A percentile compares a stretch with the other conserved stretches of the same genome.
phyloP scores from a whole-genome alignment of 2,113 vertebrate genomes.

The Orthonyx spaldingii region DNA sequence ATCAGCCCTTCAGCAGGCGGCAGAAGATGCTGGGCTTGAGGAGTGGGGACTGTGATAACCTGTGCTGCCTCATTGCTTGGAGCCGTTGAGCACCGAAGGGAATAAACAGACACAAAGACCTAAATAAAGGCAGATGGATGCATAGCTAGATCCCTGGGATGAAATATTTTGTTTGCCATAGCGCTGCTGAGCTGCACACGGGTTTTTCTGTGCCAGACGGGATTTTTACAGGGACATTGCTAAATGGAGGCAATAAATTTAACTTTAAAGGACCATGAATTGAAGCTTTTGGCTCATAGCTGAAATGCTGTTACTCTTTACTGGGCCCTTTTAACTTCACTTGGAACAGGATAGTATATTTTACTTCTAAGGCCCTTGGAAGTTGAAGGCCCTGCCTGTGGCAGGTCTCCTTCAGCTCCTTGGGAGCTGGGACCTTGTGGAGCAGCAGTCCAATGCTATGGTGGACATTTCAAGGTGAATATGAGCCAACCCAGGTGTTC shows the following conservation, averaged over 20 bases:
- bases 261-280: constrained; percentile 69
- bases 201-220: constrained; percentile 58
- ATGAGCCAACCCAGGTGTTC: neutral
- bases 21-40: neutral
- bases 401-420: neutral
- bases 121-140: constrained; percentile 8
- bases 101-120: neutral
- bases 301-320: constrained; percentile 71
- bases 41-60: neutral
- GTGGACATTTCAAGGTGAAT: neutral
- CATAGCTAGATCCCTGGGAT: neutral
- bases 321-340: constrained; percentile 67
- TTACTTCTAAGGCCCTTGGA: constrained; percentile 58
- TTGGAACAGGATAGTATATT: constrained; percentile 70
- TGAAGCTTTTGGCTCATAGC: constrained; percentile 69
- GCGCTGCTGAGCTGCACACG: neutral
- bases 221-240: constrained; percentile 68
- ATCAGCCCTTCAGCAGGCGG: neutral
- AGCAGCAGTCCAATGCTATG: neutral
- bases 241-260: constrained; percentile 77
- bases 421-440: neutral
- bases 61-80: neutral
- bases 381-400: constrained; percentile 14
- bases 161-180: constrained; percentile 50
- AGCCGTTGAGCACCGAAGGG: neutral